Evolutionary conservation across 2,888 invertebrate species (phyloP).

Genomic region (Bedellia somnulentella): DNA sequence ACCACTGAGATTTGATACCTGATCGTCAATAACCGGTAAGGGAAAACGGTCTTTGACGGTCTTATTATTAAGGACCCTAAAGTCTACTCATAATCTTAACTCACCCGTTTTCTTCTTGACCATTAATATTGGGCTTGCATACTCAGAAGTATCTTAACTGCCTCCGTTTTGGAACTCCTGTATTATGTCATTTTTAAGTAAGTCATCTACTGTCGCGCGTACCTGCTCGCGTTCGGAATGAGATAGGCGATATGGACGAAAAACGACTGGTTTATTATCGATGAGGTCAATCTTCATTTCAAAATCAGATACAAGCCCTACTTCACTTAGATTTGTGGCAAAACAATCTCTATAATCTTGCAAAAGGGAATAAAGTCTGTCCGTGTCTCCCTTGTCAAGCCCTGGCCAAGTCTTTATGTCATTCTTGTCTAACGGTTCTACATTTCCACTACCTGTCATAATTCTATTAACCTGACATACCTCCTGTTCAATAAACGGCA

Average conservation of each 20-base stretch:
- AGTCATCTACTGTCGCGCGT: constrained; percentile 10
- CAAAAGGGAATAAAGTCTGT: constrained; percentile 6
- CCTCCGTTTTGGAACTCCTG: too few relatives aligned
- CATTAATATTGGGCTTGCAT: constrained; percentile 12
- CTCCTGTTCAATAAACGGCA: constrained; percentile 3
- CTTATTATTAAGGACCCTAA: constrained; percentile 14
- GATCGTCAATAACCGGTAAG: constrained; percentile 7
- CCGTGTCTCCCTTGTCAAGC: neutral
- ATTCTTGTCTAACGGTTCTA: constrained; percentile 5
- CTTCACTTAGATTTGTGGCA: constrained; percentile 7
- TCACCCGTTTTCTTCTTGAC: constrained; percentile 12
- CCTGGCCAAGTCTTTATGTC: constrained; percentile 7
- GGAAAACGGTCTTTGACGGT: constrained; percentile 7
- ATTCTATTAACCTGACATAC: constrained; percentile 7
- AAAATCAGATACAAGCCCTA: constrained; percentile 8
- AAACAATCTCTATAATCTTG: constrained; percentile 9
- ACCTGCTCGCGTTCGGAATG: constrained; percentile 10
- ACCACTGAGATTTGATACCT: constrained; percentile 3
- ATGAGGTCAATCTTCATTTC: constrained; percentile 11
- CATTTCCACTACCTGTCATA: neutral
- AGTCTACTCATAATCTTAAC: constrained; percentile 13
- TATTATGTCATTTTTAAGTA: constrained; percentile 10
- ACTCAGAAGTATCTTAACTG: constrained; percentile 10
- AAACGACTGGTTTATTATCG: constrained; percentile 11
- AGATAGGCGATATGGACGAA: constrained; percentile 11